Percentiles rank a stretch among this genome's conserved stretches.
Evolutionary conservation across 2,888 invertebrate species (phyloP).

Genomic region (Falcaria lacertinaria): DNA sequence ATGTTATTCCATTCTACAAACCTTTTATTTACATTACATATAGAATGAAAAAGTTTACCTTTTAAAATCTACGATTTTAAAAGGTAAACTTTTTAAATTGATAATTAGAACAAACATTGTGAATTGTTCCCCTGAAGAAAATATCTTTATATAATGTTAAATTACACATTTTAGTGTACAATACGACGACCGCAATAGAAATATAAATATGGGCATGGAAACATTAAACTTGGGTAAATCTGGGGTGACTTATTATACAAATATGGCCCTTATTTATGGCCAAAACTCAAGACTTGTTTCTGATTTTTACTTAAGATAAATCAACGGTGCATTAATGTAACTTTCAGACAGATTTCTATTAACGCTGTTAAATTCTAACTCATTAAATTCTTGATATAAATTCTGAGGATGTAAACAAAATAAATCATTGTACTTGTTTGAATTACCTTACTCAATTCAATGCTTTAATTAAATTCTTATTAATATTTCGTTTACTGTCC

Average conservation of each 20-base stretch:
- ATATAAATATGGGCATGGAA: background rate
- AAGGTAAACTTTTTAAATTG: too few relatives aligned
- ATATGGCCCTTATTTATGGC: slow-evolving; percentile 52
- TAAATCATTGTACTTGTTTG: background rate
- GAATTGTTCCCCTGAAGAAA: too few relatives aligned
- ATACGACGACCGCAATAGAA: background rate
- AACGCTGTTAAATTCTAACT: background rate
- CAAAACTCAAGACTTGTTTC: slow-evolving; percentile 35
- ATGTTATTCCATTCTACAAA: too few relatives aligned
- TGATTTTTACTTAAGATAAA: slow-evolving; percentile 40
- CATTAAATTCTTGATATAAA: background rate
- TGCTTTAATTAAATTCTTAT: background rate
- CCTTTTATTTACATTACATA: too few relatives aligned
- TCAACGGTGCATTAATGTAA: slow-evolving; percentile 31
- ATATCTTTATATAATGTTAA: too few relatives aligned
- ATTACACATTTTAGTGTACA: background rate
- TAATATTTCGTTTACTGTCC: too few relatives aligned
- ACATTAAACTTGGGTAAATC: slow-evolving; percentile 42
- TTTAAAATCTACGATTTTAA: too few relatives aligned
- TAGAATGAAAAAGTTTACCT: too few relatives aligned
- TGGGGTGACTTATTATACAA: slow-evolving; percentile 41
- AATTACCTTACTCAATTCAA: background rate
- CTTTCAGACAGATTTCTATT: slow-evolving; percentile 24
- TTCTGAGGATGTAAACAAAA: background rate
- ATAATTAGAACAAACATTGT: too few relatives aligned